Evolutionary conservation across 2,113 vertebrate genomes (phyloP).

Genomic region (Sebastes schlegelii): DNA sequence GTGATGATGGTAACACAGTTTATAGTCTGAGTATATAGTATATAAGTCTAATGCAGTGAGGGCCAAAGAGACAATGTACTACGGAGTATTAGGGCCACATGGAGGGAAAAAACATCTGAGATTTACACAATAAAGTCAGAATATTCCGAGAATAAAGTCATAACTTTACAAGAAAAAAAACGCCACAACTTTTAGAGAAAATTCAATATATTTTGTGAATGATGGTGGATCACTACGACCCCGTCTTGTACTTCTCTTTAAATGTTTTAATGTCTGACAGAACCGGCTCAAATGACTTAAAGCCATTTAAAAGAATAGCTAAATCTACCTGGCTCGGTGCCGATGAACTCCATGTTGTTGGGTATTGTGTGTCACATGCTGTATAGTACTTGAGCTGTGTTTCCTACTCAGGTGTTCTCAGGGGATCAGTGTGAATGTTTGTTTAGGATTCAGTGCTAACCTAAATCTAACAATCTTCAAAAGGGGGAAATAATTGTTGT

Average conservation of each 20-base stretch:
- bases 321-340: neutral
- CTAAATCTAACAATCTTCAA: slow-evolving; percentile 4
- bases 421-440: neutral
- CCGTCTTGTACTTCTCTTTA: neutral
- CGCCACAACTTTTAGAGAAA: no score
- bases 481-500: slow-evolving; percentile 7
- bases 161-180: no score
- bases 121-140: no score
- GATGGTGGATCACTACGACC: no score
- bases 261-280: neutral
- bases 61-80: no score
- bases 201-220: no score
- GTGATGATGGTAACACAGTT: no score
- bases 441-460: slow-evolving; percentile 4
- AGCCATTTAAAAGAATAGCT: neutral
- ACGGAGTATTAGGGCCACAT: no score
- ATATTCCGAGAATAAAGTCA: no score
- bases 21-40: no score
- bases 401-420: slow-evolving; percentile 6
- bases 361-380: neutral
- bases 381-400: neutral
- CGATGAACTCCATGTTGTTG: neutral
- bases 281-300: neutral
- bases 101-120: no score
- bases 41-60: no score